Evolutionary conservation across 2,888 invertebrate genomes (phyloP).

Genomic region (Torymus auratus): DNA sequence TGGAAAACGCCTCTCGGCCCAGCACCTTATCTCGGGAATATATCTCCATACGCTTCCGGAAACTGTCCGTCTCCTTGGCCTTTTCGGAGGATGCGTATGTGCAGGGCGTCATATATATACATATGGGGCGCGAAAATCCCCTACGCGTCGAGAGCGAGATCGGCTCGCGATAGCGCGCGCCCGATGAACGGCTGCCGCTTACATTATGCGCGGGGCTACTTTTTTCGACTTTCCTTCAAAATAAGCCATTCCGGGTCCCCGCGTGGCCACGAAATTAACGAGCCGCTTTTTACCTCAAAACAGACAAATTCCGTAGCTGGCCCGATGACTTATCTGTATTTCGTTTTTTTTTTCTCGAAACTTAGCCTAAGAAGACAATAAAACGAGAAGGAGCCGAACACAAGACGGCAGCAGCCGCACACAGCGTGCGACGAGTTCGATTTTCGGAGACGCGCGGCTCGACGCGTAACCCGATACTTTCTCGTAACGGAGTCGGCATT

Average conservation of each 20-base stretch:
- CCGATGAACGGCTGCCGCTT: constrained; percentile 24
- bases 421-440: constrained; percentile 29
- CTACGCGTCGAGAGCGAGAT: not conserved
- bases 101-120: not conserved
- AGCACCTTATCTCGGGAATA: constrained; percentile 65
- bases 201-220: constrained; percentile 31
- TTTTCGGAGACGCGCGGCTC: constrained; percentile 36
- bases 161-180: not conserved
- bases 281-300: constrained; percentile 42
- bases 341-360: constrained; percentile 44
- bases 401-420: constrained; percentile 40
- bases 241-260: constrained; percentile 53
- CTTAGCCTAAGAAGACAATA: constrained; percentile 47
- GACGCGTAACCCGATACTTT: constrained; percentile 58
- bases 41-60: constrained; percentile 74
- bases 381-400: not conserved
- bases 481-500: constrained; percentile 54
- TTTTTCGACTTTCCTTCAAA: constrained; percentile 52
- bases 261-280: constrained; percentile 47
- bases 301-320: constrained; percentile 24
- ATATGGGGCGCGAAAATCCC: constrained; percentile 50
- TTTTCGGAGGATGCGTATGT: too few species aligned
- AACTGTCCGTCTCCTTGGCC: constrained; percentile 70
- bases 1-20: constrained; percentile 46
- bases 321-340: constrained; percentile 54